phyloP scores from a whole-genome alignment of 2,113 vertebrate genomes.

The Rhinoptilus africanus region DNA sequence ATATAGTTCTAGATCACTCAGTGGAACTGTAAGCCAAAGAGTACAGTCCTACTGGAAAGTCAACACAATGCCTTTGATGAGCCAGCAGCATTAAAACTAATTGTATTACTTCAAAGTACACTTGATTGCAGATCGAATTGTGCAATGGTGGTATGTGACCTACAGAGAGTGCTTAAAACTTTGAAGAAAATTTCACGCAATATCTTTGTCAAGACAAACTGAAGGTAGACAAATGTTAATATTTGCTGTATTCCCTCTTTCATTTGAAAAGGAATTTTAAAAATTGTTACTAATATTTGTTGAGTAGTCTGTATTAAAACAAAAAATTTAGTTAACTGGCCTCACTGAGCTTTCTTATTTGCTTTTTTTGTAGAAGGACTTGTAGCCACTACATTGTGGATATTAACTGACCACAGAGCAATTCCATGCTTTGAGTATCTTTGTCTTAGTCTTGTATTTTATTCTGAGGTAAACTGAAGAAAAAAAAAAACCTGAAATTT shows the following conservation, averaged over 20 bases:
- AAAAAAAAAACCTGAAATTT: neutral
- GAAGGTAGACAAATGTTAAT: neutral
- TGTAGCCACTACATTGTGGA: neutral
- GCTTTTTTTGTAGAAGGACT: neutral
- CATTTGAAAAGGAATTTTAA: neutral
- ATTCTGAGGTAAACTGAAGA: neutral
- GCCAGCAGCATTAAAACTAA: neutral
- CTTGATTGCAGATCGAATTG: neutral
- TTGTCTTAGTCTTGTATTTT: neutral
- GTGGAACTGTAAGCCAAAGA: neutral
- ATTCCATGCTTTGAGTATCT: neutral
- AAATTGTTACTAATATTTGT: neutral
- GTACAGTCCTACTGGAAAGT: neutral
- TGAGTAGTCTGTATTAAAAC: neutral
- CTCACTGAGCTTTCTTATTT: neutral
- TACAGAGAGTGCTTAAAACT: neutral
- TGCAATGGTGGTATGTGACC: neutral
- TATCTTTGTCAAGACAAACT: neutral
- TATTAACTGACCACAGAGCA: neutral
- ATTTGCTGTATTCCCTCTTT: neutral
- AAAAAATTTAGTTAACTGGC: neutral
- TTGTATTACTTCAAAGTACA: neutral
- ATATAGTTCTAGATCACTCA: neutral
- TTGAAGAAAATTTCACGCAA: neutral
- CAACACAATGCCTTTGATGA: neutral